Evolutionary conservation across 2,797 vertebrate genomes (phyloP), one percentile per base, ranked within the genome.

Genomic region (Smutsia gigantea): DNA sequence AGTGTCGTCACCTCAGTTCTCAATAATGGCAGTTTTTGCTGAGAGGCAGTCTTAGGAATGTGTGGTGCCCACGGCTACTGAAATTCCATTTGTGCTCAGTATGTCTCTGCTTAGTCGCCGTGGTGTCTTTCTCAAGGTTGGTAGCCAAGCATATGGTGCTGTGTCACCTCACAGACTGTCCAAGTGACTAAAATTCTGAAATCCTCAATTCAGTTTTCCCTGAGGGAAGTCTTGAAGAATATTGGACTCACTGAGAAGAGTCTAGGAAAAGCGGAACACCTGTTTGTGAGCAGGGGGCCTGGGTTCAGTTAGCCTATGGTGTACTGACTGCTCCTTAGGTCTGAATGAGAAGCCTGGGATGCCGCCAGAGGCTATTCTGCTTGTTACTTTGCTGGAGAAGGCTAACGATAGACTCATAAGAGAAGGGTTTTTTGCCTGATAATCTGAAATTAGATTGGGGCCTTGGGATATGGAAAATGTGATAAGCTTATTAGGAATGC

Each of bases 401-500:
- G 55, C 34, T 57, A 18, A 53, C 27, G 78, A 90, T 51, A 84
- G 78, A 97, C 51, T 88, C 59, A 68, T 34, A n/a, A 72, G 93
- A 88, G 57, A 87, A 92, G 57, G 6, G 69, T 29, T 31, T 78
- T 94, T 85, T 74, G 42, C 77, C 46, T 57, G 90, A 79, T 82
- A 92, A 86, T 85, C 34, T 69, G n/a, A 75, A 91, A 77, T 88
- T 63, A 93, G 74, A 66, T 37, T 74, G 77, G 57, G 31, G 63
- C 46, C 85, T 87, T 68, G 69, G 86, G 83, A 57, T 94, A n/a
- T 63, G 27, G 81, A 69, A 91, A 95, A 86, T 85, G 84, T 31
- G 29, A 63, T 87, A 85, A 93, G 87, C 63, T 92, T 94, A 53
- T 92, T 82, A 93, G 81, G 49, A 95, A 85, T 83, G n/a, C 71